phyloP scores from a whole-genome alignment of 1,140 invertebrate genomes.

The Drosophila repletoides region DNA sequence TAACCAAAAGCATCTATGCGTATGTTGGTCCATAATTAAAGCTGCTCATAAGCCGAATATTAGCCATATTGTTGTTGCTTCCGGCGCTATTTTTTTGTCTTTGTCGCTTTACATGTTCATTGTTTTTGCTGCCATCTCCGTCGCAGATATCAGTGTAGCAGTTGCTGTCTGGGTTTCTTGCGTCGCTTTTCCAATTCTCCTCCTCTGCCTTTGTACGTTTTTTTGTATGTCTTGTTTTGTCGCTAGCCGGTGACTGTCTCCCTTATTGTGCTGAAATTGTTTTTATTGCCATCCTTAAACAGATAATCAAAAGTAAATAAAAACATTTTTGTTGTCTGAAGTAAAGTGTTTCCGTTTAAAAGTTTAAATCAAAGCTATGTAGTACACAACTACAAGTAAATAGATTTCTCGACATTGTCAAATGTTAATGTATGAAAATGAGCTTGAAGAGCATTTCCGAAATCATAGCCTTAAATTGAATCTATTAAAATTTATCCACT shows the following conservation, averaged over 20 bases:
- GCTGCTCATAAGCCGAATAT: slow-evolving; percentile 52
- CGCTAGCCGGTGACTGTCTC: neutral
- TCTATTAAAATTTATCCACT: slow-evolving; percentile 25
- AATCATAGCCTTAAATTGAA: neutral
- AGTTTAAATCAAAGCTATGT: slow-evolving; percentile 18
- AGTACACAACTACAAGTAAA: slow-evolving; percentile 19
- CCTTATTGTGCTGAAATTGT: neutral
- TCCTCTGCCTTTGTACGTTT: neutral
- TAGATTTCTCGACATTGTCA: slow-evolving; percentile 20
- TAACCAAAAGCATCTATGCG: too few relatives aligned
- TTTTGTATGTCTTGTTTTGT: slow-evolving; percentile 8
- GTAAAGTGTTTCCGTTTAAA: slow-evolving; percentile 16
- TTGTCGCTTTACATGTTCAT: slow-evolving; percentile 22
- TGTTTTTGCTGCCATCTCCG: slow-evolving; percentile 3
- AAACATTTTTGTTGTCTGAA: slow-evolving; percentile 48
- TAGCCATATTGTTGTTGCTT: slow-evolving; percentile 32
- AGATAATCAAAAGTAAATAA: slow-evolving; percentile 69
- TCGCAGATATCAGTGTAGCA: neutral
- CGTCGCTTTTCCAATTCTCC: neutral
- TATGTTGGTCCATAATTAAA: slow-evolving; percentile 28
- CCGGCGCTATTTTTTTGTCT: slow-evolving; percentile 10
- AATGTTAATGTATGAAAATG: neutral
- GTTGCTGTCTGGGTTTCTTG: neutral
- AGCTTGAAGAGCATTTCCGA: neutral
- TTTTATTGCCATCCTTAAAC: slow-evolving; percentile 38